Conservation (phyloP, 1,140 invertebrate species). For the Holcopasites calliopsidis region DNA sequence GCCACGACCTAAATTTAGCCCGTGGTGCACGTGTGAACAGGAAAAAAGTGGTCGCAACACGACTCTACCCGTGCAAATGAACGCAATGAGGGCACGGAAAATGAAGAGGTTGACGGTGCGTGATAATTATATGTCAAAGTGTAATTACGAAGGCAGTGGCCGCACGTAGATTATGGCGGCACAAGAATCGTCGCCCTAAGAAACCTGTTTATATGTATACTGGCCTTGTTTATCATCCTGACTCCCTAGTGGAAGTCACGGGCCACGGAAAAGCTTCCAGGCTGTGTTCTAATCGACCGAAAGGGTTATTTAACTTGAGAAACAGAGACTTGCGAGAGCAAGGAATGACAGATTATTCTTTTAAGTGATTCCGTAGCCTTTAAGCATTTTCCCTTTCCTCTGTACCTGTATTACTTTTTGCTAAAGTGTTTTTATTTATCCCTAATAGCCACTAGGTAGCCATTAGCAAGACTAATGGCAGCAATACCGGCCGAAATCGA, state of each 20-base stretch:
- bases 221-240: conserved; percentile 6
- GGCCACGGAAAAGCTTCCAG: neutral
- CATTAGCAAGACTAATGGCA: no score
- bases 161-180: neutral
- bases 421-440: no score
- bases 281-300: neutral
- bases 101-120: conserved; percentile 26
- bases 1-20: neutral
- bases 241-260: no score
- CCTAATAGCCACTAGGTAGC: no score
- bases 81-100: conserved; percentile 14
- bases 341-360: neutral
- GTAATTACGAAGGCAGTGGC: conserved; percentile 21
- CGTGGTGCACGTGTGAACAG: neutral
- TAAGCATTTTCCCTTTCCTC: neutral
- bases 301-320: neutral
- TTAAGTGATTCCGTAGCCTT: neutral
- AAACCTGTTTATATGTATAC: neutral
- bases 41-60: conserved; percentile 6
- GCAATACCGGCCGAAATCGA: no score
- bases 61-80: conserved; percentile 4
- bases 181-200: neutral
- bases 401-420: neutral
- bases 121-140: conserved; percentile 25
- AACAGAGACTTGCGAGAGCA: neutral